Evolutionary conservation across 1,140 invertebrate genomes (phyloP), one percentile per base, ranked within the genome.

Genomic region (Contarinia nasturtii): DNA sequence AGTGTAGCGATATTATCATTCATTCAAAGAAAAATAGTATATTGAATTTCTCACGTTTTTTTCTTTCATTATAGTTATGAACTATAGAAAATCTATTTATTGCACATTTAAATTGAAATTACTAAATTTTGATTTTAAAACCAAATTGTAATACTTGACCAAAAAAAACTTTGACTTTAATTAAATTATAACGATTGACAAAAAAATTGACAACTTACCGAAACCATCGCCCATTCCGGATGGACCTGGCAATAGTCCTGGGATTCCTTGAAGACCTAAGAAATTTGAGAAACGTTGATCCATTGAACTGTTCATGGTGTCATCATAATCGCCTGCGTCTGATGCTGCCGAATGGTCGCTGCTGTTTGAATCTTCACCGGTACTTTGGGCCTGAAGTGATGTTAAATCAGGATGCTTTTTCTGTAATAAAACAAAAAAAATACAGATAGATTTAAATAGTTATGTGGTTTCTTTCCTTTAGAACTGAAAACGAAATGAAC

Each of bases 151-250:
- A n/a, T n/a, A n/a, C n/a, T n/a, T n/a, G n/a, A n/a, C n/a, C n/a
- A n/a, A n/a, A n/a, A n/a, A n/a, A n/a, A n/a, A n/a, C n/a, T n/a
- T n/a, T n/a, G n/a, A n/a, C n/a, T n/a, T n/a, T n/a, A n/a, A n/a
- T n/a, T n/a, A n/a, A n/a, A n/a, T n/a, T n/a, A n/a, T n/a, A n/a
- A n/a, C n/a, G n/a, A n/a, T n/a, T n/a, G n/a, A n/a, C n/a, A n/a
- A n/a, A n/a, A n/a, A n/a, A n/a, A n/a, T n/a, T 27, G 27, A 27
- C 52, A 51, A 82, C 82, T 86, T 68, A 86, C 83, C 83, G 61
- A 84, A 86, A 69, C 76, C 84, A 64, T 83, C 76, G 50, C 79
- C 79, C 55, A 87, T 79, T 52, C 82, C 82, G 21, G 84, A 87
- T 12, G 84, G 85, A 58, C 85, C 84, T 47, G 85, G 82, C 62